Percentiles rank a stretch among this genome's conserved stretches.
Evolutionary conservation across 2,888 invertebrate species (phyloP).

Genomic region (Pristionchus maxplancki): DNA sequence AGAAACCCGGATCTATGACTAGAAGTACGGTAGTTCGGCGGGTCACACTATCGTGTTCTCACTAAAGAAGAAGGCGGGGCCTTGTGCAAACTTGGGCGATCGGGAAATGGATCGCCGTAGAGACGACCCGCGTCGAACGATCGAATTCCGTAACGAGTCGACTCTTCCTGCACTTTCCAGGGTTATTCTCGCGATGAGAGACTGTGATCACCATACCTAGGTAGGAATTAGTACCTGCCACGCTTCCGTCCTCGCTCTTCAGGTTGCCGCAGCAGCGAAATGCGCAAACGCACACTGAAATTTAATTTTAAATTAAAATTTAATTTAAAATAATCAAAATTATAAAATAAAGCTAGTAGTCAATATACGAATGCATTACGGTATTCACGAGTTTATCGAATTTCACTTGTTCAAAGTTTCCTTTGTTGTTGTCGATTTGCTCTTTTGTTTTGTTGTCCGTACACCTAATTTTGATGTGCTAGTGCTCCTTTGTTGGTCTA

Average conservation of each 20-base stretch:
- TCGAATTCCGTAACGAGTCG: conserved; percentile 65
- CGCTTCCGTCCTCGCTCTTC: conserved; percentile 58
- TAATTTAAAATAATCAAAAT: background rate
- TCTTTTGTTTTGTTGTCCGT: background rate
- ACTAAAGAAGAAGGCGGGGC: conserved; percentile 61
- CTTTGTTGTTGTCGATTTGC: background rate
- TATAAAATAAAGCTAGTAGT: background rate
- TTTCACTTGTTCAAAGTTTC: background rate
- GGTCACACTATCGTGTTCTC: conserved; percentile 74
- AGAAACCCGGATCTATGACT: background rate
- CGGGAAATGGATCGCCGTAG: conserved; percentile 70
- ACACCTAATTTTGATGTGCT: background rate
- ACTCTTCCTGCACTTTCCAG: conserved; percentile 37
- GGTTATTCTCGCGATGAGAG: background rate
- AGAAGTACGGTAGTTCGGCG: background rate
- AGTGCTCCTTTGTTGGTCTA: background rate
- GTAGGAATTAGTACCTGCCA: conserved; percentile 53
- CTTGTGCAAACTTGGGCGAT: conserved; percentile 71
- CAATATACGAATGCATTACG: background rate
- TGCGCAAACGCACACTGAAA: conserved; percentile 76
- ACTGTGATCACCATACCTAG: background rate
- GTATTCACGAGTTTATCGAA: background rate
- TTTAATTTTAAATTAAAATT: background rate
- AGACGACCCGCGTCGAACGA: conserved; percentile 68
- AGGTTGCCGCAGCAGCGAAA: conserved; percentile 77